These are phyloP conservation scores for Arizona elegans DNA, from an alignment of 2,113 vertebrate genomes.

Conservation along the genomic window DNA sequence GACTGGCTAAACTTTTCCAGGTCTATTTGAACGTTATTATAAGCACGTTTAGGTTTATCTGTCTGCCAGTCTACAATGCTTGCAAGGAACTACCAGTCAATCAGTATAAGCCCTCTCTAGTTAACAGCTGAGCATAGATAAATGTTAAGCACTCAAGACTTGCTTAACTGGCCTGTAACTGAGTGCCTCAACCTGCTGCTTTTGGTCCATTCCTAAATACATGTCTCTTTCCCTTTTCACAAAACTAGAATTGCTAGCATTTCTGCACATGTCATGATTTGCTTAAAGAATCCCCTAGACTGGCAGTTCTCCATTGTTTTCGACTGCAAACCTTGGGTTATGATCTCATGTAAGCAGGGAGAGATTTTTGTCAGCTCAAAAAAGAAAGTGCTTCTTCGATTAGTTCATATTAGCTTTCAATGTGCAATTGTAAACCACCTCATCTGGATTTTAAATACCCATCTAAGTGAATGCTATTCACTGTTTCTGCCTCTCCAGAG, in stretches of 20 bases:
- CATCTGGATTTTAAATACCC: neutral
- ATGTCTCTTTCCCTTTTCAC: neutral
- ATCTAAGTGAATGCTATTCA: neutral
- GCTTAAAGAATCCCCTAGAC: neutral
- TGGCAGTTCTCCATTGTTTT: neutral
- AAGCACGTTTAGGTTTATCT: neutral
- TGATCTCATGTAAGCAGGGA: neutral
- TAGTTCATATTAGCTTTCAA: neutral
- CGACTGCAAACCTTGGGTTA: neutral
- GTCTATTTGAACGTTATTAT: neutral
- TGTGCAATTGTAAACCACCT: neutral
- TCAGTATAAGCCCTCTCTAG: neutral
- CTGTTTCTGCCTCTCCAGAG: neutral
- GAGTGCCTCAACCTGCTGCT: neutral
- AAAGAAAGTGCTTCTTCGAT: neutral
- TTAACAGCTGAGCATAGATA: neutral
- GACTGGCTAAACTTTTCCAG: neutral
- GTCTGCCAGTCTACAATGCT: neutral
- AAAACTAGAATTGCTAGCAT: neutral
- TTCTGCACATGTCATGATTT: neutral
- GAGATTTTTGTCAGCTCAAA: neutral
- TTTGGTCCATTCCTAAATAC: neutral
- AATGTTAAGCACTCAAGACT: neutral
- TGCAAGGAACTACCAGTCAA: neutral
- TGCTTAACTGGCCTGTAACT: neutral